Base-by-base conservation (phyloP, 2,797 vertebrate species). In the Moxostoma hubbsi region DNA sequence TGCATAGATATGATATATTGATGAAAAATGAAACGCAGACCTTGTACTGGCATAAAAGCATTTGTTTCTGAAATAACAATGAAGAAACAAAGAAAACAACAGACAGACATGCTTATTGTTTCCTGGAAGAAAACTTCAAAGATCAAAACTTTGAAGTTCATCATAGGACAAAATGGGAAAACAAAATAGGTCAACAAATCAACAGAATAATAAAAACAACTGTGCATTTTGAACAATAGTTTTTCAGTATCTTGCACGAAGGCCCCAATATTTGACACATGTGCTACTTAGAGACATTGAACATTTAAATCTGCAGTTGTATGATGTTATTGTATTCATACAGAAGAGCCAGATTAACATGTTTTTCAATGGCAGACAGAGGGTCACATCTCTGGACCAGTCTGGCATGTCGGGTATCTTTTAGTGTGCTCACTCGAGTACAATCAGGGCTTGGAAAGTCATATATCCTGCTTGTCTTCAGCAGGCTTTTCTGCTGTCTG, bases 151-250 rank as follows among this genome's bases (percentile, higher is more conserved):
- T 10, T 71, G 53, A 36, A 36, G 4, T 68, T 61, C 51, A 10
- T 77, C 57, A 69, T 12, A n/a, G 16, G 8, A 2, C 11, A 45
- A 57, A 70, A 69, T 24, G 36, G 36, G 36, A 36, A 45, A 69
- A 51, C 75, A 61, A 69, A 77, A 68, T 2, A 5, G 45, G 45
- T 47, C 51, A 12, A 59, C 64, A 68, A 68, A 36, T 36, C 4
- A 62, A 61, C 46, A 68, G 47, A 62, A 77, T 36, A 69, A 69
- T 59, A 53, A 12, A 15, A 45, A 15, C 13, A 36, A 67, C 18
- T 70, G n/a, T n/a, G 66, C 62, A 61, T 53, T 18, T 13, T 16
- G 24, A 69, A 53, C 75, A 77, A 13, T 53, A n/a, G 55, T 6
- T 11, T 53, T 9, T 75, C 9, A 36, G 55, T 16, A 6, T 68